These are phyloP conservation scores for Enteromius treurensis DNA, from an alignment of 2,797 vertebrate genomes.

Conservation along the genomic window DNA sequence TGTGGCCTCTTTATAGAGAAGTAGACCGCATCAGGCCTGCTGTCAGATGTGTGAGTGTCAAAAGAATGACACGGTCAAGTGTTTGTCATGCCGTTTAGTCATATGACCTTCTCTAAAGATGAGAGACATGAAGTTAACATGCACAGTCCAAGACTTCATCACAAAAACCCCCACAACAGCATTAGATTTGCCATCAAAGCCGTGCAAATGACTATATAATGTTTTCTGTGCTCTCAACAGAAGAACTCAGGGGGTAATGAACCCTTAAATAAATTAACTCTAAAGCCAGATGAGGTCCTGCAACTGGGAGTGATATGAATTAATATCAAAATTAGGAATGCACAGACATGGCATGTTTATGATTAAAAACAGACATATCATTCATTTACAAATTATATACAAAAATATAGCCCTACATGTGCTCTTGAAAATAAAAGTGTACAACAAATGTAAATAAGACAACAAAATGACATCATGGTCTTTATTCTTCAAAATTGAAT, in stretches of 20 bases:
- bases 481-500: neutral
- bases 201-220: neutral
- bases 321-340: neutral
- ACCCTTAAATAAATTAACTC: constrained; percentile 20
- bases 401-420: too few relatives aligned
- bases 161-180: neutral
- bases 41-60: constrained; percentile 4
- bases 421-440: too few relatives aligned
- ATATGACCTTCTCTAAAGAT: constrained; percentile 38
- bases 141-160: neutral
- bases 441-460: too few relatives aligned
- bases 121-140: constrained; percentile 11
- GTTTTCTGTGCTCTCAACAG: constrained; percentile 18
- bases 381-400: too few relatives aligned
- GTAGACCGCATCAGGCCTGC: neutral
- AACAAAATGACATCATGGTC: neutral
- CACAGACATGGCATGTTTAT: neutral
- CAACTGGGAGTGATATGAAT: neutral
- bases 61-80: constrained; percentile 20
- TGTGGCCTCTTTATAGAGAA: neutral
- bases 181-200: neutral
- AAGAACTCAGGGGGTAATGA: constrained; percentile 34
- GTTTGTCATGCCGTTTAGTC: constrained; percentile 25
- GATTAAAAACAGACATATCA: neutral
- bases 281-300: constrained; percentile 28